Base-by-base conservation (phyloP, 2,888 invertebrate species). In the Agrotis puta region DNA sequence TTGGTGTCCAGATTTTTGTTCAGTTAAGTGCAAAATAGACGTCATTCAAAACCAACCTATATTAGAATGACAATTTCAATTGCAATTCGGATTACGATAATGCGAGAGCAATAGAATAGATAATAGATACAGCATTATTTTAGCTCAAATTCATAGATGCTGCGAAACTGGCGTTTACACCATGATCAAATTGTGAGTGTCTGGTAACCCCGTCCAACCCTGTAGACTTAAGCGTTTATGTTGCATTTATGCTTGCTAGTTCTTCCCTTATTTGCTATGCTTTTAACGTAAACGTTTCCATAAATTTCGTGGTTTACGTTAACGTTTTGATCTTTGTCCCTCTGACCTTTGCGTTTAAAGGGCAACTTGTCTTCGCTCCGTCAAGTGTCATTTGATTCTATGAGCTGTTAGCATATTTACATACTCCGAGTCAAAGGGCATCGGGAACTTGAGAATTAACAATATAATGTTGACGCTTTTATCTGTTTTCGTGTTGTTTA, bases 371-470 rank as follows among this genome's bases (percentile, higher is more conserved):
- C 82, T 72, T 68, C 77, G 20, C 66, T 45, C 24, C 70, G 53
- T 78, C 71, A 77, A 81, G 77, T 79, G 72, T 79, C 79, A 77
- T 72, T 79, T 81, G 66, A 77, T 81, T 62, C 33, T 81, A 72
- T 79, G 67, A 79, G 79, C 54, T 73, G 82, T 72, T 77, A 63
- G 81, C 71, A 47, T 58, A 77, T 81, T 72, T 82, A 72, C 82
- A 77, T 61, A 77, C 64, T 61, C 63, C 43, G 63, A 62, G 57
- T 58, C 62, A 67, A 67, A 81, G 72, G 45, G 65, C 81, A 64
- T 59, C 59, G 47, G 48, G 27, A 56, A 57, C 53, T 57, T 47
- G 56, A 50, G 57, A 64, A 79, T 53, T 67, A 54, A 70, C 70
- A 66, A n/a, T 81, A 70, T 63, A 39, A 74, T 53, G 74, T 56